Base-by-base conservation (phyloP, 2,888 invertebrate genomes). In the Scelioninae gen. 2 region DNA sequence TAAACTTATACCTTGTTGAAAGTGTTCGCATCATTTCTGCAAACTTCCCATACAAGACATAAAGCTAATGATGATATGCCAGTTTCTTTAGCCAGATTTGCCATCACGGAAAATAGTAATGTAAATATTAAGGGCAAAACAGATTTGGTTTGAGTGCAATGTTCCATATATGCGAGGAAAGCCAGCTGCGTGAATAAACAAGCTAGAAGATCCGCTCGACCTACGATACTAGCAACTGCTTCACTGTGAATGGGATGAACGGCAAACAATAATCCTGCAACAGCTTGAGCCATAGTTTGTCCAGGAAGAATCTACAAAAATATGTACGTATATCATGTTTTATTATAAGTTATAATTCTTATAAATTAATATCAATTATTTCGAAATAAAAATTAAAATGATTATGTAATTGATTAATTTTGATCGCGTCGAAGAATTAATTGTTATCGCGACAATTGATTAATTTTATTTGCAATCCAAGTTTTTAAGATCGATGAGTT, bases 211-310 rank as follows among this genome's bases (percentile, higher is more conserved):
- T 98, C 98, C 1, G 98, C 97, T 64, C 98, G 90, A 1, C 98
- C 98, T 10, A 98, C 98, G 52, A 97, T 91, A 18, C 96, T 96
- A 0, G 97, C 96, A 28, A 98, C 97, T 0, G 98, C 97, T 87
- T 98, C 98, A 2, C 96, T 95, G 88, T 98, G 98, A 80, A 98
- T 92, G 10, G 98, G 98, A 87, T 98, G 98, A 1, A 94, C 92
- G 28, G 98, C 96, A 85, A 98, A 98, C 37, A 96, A 89, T 6
- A 96, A 88, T 0, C 96, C 96, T 0, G 96, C 90, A 25, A 94
- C 90, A 55, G 91, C 89, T 52, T 92, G 90, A 31, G 93, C 93
- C 78, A 93, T 89, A 65, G 89, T 89, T 81, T 89, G 90, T 73
- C 89, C 88, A 46, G 88, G 87, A 58, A 93, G 91, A 74, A 94